Conservation (phyloP, 2,888 invertebrate species). For the Drosophila borborema region DNA sequence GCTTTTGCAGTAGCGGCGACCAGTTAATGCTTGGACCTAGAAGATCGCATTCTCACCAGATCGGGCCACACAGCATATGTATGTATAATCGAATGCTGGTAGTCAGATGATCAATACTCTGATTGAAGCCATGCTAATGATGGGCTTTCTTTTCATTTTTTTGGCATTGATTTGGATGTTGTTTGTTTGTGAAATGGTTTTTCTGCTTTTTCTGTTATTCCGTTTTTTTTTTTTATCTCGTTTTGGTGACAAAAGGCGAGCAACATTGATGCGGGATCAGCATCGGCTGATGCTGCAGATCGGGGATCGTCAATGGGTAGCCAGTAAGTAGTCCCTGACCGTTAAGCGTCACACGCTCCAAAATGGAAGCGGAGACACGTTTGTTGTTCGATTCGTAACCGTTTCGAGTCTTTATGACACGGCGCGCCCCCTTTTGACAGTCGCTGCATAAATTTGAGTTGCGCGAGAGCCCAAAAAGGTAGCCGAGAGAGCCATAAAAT, state of each 20-base stretch:
- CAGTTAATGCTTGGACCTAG: constrained; percentile 26
- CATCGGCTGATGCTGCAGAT: constrained; percentile 35
- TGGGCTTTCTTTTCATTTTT: constrained; percentile 45
- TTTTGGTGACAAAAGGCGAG: constrained; percentile 52
- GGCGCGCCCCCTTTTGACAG: constrained; percentile 69
- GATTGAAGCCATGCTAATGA: constrained; percentile 79
- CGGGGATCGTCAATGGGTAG: constrained; percentile 45
- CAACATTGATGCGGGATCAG: constrained; percentile 68
- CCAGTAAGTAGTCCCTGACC: constrained; percentile 56
- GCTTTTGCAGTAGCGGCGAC: constrained; percentile 48
- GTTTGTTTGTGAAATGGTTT: constrained; percentile 38
- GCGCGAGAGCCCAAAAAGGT: constrained; percentile 61
- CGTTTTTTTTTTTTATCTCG: constrained; percentile 19
- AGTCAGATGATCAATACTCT: constrained; percentile 68
- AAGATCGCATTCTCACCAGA: constrained; percentile 14
- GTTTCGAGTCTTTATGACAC: constrained; percentile 61
- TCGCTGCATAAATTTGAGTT: constrained; percentile 61
- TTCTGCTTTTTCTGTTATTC: no score
- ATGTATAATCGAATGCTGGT: constrained; percentile 63
- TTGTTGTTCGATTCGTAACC: constrained; percentile 54
- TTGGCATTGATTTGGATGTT: constrained; percentile 63
- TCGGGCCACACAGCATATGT: constrained; percentile 10
- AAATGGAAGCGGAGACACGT: constrained; percentile 39
- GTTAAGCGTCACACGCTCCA: constrained; percentile 61
- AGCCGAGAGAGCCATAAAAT: constrained; percentile 72